These are phyloP conservation scores for Altica lythri DNA, from an alignment of 2,888 invertebrate genomes.

Conservation along the genomic window DNA sequence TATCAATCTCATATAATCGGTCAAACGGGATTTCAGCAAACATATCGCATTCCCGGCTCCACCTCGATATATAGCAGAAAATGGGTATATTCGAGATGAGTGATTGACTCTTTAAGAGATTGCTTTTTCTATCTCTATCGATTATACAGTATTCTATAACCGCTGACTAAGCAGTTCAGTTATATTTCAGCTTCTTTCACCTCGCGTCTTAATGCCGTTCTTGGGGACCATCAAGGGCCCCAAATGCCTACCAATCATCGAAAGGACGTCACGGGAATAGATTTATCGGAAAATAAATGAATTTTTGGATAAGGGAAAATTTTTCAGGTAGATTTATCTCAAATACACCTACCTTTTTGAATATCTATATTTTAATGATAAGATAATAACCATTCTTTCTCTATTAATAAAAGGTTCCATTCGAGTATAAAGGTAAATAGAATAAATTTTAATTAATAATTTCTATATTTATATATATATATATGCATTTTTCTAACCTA, in stretches of 20 bases:
- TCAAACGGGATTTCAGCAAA: slow-evolving; percentile 18
- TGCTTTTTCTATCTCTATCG: slow-evolving; percentile 16
- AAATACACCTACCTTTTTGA: too few relatives aligned
- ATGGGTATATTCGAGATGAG: slow-evolving; percentile 16
- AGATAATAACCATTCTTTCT: too few relatives aligned
- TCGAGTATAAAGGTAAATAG: too few relatives aligned
- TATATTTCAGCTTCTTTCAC: slow-evolving; percentile 16
- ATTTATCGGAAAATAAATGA: slow-evolving; percentile 14
- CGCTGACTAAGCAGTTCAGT: slow-evolving; percentile 46
- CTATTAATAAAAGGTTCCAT: too few relatives aligned
- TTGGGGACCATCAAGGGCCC: slow-evolving; percentile 9
- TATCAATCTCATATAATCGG: slow-evolving; percentile 13
- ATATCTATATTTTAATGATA: too few relatives aligned
- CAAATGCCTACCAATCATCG: slow-evolving; percentile 20
- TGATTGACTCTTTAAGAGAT: slow-evolving; percentile 46
- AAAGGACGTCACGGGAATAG: slow-evolving; percentile 13
- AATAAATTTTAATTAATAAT: too few relatives aligned
- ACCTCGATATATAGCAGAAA: slow-evolving; percentile 21
- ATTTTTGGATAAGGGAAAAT: too few relatives aligned
- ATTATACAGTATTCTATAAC: slow-evolving; percentile 48
- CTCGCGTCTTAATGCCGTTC: slow-evolving; percentile 8
- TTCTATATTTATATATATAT: too few relatives aligned
- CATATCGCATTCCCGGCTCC: slow-evolving; percentile 18
- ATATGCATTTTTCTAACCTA: too few relatives aligned
- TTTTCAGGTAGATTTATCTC: too few relatives aligned